phyloP scores from a whole-genome alignment of 2,113 vertebrate species.

The Formicarius rufipectus region DNA sequence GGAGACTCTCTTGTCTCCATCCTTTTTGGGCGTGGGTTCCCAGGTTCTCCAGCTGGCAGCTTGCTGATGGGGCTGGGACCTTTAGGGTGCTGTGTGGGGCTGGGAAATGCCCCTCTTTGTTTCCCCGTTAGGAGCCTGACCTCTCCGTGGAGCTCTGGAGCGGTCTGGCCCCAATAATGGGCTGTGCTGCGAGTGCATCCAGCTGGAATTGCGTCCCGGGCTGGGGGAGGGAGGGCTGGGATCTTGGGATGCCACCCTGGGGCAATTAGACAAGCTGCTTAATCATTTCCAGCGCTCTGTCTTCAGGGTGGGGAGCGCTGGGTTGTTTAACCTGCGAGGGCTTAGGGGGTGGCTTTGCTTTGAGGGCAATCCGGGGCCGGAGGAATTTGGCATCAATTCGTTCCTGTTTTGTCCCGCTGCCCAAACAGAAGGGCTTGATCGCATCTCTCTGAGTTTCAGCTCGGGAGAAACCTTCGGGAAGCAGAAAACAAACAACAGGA shows the following conservation, averaged over 20 bases:
- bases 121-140: constrained; percentile 47
- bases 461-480: neutral
- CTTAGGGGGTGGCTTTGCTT: neutral
- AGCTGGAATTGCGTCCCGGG: constrained; percentile 47
- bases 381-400: constrained; percentile 36
- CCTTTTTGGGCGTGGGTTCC: neutral
- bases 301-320: neutral
- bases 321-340: too few relatives aligned
- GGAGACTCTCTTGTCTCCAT: neutral
- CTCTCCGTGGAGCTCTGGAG: constrained; percentile 46
- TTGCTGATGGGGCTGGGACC: neutral
- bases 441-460: neutral
- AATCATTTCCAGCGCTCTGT: constrained; percentile 52
- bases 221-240: neutral
- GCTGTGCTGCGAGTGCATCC: constrained; percentile 43
- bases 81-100: constrained; percentile 26
- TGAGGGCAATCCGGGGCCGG: neutral
- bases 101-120: constrained; percentile 49
- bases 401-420: neutral
- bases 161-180: constrained; percentile 27
- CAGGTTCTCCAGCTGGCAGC: constrained; percentile 10
- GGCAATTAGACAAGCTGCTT: constrained; percentile 61
- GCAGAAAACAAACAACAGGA: neutral
- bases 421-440: neutral
- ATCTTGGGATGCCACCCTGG: constrained; percentile 46